Percentiles rank a stretch among this genome's conserved stretches.
These are phyloP conservation scores for Halcyon leucocephala DNA, from an alignment of 2,797 vertebrate genomes.

Conservation along the genomic window DNA sequence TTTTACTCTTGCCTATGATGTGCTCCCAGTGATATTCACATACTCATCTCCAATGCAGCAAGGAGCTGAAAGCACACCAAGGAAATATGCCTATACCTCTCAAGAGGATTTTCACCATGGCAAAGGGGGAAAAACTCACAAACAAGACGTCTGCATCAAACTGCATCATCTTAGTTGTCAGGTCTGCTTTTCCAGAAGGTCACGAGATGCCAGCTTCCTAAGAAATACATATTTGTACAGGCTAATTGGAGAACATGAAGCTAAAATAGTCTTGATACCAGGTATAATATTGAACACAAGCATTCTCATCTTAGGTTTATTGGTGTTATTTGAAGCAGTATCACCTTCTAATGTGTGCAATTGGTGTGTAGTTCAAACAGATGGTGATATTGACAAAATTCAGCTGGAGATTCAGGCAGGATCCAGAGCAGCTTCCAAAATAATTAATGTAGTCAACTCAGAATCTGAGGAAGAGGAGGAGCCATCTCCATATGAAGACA, in stretches of 20 bases:
- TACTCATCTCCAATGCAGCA: constrained; percentile 53
- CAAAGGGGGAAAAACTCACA: background rate
- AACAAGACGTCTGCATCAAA: constrained; percentile 59
- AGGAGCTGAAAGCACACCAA: constrained; percentile 60
- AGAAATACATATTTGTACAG: constrained; percentile 72
- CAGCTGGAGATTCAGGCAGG: constrained; percentile 82
- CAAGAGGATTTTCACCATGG: background rate
- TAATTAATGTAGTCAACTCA: constrained; percentile 69
- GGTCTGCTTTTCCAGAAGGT: constrained; percentile 75
- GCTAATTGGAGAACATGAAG: constrained; percentile 75
- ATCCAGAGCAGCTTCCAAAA: constrained; percentile 79
- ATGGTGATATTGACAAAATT: constrained; percentile 79
- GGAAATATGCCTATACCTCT: background rate
- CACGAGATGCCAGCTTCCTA: constrained; percentile 74
- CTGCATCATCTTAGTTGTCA: constrained; percentile 72
- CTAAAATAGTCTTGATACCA: constrained; percentile 67
- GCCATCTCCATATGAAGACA: background rate
- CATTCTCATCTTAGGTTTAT: background rate
- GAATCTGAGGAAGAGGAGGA: constrained; percentile 37
- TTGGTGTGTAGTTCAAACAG: constrained; percentile 63
- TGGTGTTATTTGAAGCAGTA: background rate
- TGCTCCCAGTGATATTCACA: background rate
- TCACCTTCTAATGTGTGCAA: background rate
- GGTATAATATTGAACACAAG: constrained; percentile 63
- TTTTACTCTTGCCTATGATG: background rate